phyloP scores from a whole-genome alignment of 2,797 vertebrate species.

The Phalloptychus januarius region DNA sequence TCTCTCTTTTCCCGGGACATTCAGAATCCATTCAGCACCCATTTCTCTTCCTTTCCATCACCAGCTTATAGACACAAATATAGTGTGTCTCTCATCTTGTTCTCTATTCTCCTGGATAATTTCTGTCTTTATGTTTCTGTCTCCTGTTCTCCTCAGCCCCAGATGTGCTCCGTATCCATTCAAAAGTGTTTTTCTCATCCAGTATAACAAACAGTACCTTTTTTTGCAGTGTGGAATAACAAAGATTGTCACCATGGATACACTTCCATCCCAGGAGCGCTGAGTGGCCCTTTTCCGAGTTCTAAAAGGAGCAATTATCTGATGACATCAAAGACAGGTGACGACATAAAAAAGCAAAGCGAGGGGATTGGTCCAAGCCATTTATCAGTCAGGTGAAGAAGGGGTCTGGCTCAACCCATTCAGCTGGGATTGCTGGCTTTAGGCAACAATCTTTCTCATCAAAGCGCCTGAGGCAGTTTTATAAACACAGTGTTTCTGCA shows the following conservation, averaged over 20 bases:
- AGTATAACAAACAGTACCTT: slow-evolving; percentile 73
- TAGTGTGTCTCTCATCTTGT: slow-evolving; percentile 28
- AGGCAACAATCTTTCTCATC: slow-evolving; percentile 32
- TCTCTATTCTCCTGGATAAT: slow-evolving; percentile 12
- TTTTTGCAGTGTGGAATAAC: slow-evolving; percentile 57
- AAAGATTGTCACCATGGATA: slow-evolving; percentile 79
- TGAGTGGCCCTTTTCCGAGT: slow-evolving; percentile 72
- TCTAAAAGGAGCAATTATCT: slow-evolving; percentile 84
- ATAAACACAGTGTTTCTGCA: slow-evolving; percentile 35
- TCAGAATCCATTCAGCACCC: slow-evolving; percentile 24
- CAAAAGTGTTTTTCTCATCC: slow-evolving; percentile 52
- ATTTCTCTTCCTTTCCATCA: slow-evolving; percentile 14
- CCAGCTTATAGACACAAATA: slow-evolving; percentile 21
- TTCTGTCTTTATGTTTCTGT: slow-evolving; percentile 24
- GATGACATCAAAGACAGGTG: slow-evolving; percentile 81
- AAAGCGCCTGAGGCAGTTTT: slow-evolving; percentile 20
- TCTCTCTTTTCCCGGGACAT: slow-evolving; percentile 19
- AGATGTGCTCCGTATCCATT: slow-evolving; percentile 62
- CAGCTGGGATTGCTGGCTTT: slow-evolving; percentile 37
- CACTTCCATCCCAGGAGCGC: slow-evolving; percentile 49
- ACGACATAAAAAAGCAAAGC: slow-evolving; percentile 68
- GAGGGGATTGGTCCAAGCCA: slow-evolving; percentile 56
- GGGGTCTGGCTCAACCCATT: slow-evolving; percentile 47
- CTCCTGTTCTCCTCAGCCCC: slow-evolving; percentile 38
- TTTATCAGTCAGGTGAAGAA: slow-evolving; percentile 66